phyloP scores from a whole-genome alignment of 2,113 vertebrate genomes.

The Tetrao urogallus region DNA sequence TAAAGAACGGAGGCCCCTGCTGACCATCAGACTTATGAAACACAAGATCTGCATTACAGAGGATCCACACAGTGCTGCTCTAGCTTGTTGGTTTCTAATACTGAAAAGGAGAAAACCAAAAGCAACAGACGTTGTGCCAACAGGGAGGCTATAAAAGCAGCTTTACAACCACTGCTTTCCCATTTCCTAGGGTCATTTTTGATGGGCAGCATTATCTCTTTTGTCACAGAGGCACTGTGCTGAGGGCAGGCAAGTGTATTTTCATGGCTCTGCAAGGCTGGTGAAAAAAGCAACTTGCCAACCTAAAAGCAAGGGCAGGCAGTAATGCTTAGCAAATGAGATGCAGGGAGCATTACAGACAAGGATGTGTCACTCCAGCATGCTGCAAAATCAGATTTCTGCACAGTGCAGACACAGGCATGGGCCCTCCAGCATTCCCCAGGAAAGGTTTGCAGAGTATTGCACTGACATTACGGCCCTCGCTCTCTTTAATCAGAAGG shows the following conservation, averaged over 20 bases:
- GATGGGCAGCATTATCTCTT: slow-evolving; percentile 56
- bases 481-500: background rate
- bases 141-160: slow-evolving; percentile 30
- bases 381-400: background rate
- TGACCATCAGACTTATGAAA: background rate
- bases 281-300: slow-evolving; percentile 30
- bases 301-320: slow-evolving; percentile 33
- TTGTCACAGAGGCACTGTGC: background rate
- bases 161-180: slow-evolving; percentile 48
- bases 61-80: background rate
- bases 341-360: background rate
- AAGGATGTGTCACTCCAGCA: background rate
- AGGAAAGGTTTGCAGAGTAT: background rate
- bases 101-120: background rate
- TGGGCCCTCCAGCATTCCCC: background rate
- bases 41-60: background rate
- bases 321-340: slow-evolving; percentile 16
- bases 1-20: background rate
- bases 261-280: slow-evolving; percentile 32
- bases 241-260: slow-evolving; percentile 44
- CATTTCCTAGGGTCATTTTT: slow-evolving; percentile 53
- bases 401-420: background rate
- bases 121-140: background rate
- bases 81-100: background rate
- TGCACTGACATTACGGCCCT: background rate